Evolutionary conservation across 2,113 vertebrate species (phyloP), one percentile per base, ranked within the genome.

Genomic region (Danionella cerebrum): DNA sequence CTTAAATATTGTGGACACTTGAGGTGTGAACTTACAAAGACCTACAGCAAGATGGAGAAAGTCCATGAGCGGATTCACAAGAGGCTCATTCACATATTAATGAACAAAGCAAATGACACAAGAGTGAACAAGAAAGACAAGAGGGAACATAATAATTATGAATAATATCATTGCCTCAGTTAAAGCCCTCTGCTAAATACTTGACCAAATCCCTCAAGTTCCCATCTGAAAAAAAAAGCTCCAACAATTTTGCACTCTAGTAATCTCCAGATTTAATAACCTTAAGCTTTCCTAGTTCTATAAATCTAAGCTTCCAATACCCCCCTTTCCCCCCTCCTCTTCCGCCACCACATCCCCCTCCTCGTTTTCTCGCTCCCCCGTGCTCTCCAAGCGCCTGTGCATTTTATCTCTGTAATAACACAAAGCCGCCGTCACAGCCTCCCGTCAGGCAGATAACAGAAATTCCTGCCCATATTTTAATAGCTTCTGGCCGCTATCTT

Each of bases 361-460:
- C 35, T 35, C 52, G 66, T 72, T 62, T 74, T 78, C 75, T 78
- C 70, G 69, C 72, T 74, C 75, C 73, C 76, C 71, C 80, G 80
- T 81, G 76, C 77, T 85, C 67, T 83, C 82, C 76, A 76, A 80
- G 80, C 79, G 82, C 68, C 83, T 82, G 75, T 81, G 87, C 84
- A 81, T 88, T 90, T 91, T 92, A 91, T 91, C 90, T 91, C 83
- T 82, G 87, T 88, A 84, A 88, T 86, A 86, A 90, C 85, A 89
- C 86, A 90, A 91, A 86, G 85, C 84, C 71, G 83, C 76, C 83
- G 80, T 76, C 80, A 84, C 84, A 85, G 82, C 78, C 86, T 88
- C 80, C 73, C 64, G 75, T 77, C 71, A 85, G 83, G 79, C 78
- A 74, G 82, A 86, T 86, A 81, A 85, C 76, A 82, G 75, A 84